phyloP scores from a whole-genome alignment of 2,113 vertebrate genomes.

The Sapajus apella region DNA sequence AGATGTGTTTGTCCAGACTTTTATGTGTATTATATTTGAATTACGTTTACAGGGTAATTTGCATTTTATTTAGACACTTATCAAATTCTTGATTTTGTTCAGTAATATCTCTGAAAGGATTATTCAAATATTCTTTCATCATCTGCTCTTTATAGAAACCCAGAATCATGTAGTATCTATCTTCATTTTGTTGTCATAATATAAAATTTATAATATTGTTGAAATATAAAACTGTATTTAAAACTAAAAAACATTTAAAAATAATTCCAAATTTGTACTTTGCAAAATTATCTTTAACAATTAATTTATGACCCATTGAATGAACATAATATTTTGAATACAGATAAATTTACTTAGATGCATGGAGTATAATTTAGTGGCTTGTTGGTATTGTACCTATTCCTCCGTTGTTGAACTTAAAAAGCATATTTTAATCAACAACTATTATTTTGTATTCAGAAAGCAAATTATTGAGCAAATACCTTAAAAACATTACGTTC shows the following conservation, averaged over 20 bases:
- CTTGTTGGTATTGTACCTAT: constrained; percentile 5
- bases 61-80: constrained; percentile 76
- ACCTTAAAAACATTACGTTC: constrained; percentile 1
- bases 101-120: constrained; percentile 42
- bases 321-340: constrained; percentile 51
- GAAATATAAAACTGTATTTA: constrained; percentile 71
- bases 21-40: constrained; percentile 38
- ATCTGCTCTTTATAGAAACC: constrained; percentile 64
- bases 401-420: constrained; percentile 37
- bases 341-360: constrained; percentile 61
- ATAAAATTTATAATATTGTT: constrained; percentile 64
- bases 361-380: constrained; percentile 6
- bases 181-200: constrained; percentile 60
- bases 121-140: constrained; percentile 64
- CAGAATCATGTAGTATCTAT: constrained; percentile 57
- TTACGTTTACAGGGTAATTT: constrained; percentile 55
- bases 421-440: constrained; percentile 64
- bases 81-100: constrained; percentile 69
- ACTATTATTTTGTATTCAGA: constrained; percentile 33
- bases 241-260: constrained; percentile 33
- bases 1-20: background rate
- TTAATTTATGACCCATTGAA: constrained; percentile 70
- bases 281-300: constrained; percentile 24
- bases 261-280: constrained; percentile 61
- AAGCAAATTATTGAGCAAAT: constrained; percentile 28